These are phyloP conservation scores for Nycticebus coucang DNA, from an alignment of 2,113 vertebrate genomes.

Conservation along the genomic window DNA sequence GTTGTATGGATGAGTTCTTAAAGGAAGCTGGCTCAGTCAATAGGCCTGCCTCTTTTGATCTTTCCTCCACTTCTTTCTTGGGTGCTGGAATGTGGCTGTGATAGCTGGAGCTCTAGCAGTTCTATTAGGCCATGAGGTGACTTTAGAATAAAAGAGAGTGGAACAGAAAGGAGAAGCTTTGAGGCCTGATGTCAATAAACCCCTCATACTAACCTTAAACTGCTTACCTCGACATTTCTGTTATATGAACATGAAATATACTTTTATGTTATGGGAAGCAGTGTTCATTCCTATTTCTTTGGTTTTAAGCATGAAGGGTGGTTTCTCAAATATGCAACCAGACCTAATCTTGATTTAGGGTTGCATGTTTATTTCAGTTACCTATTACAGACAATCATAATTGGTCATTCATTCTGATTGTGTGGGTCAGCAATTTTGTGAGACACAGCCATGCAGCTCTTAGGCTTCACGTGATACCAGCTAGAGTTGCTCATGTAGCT, in stretches of 20 bases:
- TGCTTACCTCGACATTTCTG: neutral
- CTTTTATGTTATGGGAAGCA: neutral
- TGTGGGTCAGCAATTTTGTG: neutral
- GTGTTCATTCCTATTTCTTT: neutral
- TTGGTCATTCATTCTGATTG: neutral
- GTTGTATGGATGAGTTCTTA: neutral
- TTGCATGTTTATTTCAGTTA: neutral
- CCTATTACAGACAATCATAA: neutral
- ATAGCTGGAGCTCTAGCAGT: slow-evolving; percentile 3
- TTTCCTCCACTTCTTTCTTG: neutral
- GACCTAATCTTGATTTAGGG: neutral
- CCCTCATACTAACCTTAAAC: neutral
- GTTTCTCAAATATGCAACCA: neutral
- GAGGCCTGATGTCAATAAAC: neutral
- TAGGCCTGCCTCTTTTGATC: neutral
- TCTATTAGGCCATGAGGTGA: neutral
- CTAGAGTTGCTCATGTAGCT: neutral
- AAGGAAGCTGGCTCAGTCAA: neutral
- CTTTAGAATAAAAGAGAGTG: neutral
- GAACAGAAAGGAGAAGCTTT: neutral
- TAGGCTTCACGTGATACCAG: neutral
- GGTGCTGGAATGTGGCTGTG: neutral
- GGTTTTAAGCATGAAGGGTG: neutral
- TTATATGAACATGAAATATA: neutral
- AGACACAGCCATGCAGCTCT: neutral